A percentile compares a stretch with the other conserved stretches of the same genome.
These are phyloP conservation scores for Patella depressa DNA, from an alignment of 2,888 invertebrate species.

Conservation along the genomic window DNA sequence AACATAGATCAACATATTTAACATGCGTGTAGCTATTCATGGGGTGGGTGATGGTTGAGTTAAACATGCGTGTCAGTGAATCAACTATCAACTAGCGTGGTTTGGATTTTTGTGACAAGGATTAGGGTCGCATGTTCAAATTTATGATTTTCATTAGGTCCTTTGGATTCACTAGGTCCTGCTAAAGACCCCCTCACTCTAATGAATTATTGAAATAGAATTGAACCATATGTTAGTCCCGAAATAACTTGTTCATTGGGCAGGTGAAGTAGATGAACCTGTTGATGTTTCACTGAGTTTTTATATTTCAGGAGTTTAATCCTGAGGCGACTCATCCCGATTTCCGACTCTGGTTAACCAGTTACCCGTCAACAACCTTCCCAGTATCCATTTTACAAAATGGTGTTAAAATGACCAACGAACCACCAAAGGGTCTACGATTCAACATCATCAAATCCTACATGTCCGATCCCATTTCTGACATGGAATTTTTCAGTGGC, in stretches of 20 bases:
- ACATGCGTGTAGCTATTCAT: no score
- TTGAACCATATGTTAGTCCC: no score
- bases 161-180: not conserved
- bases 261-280: conserved; percentile 14
- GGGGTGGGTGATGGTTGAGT: no score
- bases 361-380: conserved; percentile 71
- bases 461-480: conserved; percentile 87
- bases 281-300: not conserved
- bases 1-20: no score
- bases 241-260: not conserved
- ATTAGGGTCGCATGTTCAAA: no score
- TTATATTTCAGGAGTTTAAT: conserved; percentile 66
- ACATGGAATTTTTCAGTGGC: conserved; percentile 83
- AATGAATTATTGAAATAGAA: no score
- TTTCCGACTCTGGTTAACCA: conserved; percentile 73
- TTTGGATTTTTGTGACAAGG: no score
- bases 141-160: no score
- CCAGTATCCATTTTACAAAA: conserved; percentile 73
- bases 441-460: conserved; percentile 75
- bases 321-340: conserved; percentile 72
- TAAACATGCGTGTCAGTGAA: no score
- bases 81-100: no score
- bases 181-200: not conserved
- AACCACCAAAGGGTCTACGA: conserved; percentile 72
- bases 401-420: conserved; percentile 73